A percentile compares a stretch with the other conserved stretches of the same genome.
phyloP scores from a whole-genome alignment of 2,888 invertebrate genomes.

The Erebia aethiops region DNA sequence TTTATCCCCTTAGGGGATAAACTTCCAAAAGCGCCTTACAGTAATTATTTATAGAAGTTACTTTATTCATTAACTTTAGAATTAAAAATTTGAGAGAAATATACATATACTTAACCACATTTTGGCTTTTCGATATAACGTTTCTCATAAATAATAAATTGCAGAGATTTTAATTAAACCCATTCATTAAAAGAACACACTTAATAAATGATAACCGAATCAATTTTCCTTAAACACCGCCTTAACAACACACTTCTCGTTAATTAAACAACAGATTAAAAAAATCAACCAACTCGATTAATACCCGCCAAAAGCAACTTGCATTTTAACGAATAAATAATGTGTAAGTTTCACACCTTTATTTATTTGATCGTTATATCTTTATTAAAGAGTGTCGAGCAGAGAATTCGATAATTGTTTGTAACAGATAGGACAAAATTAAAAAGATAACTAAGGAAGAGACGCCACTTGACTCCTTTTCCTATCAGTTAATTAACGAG shows the following conservation, averaged over 20 bases:
- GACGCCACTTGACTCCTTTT: not conserved
- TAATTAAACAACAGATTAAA: slow-evolving; percentile 46
- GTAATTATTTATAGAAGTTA: too few relatives aligned
- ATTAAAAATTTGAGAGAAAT: too few relatives aligned
- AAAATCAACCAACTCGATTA: slow-evolving; percentile 51
- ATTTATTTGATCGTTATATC: slow-evolving; percentile 54
- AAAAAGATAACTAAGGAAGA: not conserved
- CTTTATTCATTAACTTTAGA: too few relatives aligned
- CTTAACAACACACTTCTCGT: slow-evolving; percentile 49
- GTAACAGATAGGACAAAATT: not conserved
- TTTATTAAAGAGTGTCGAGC: slow-evolving; percentile 33
- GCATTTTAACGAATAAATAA: slow-evolving; percentile 49
- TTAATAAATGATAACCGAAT: slow-evolving; percentile 45
- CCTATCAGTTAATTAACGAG: not conserved
- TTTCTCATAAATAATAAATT: not conserved
- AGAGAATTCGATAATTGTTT: not conserved
- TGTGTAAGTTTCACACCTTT: slow-evolving; percentile 51
- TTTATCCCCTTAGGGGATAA: too few relatives aligned
- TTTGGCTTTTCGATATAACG: not conserved
- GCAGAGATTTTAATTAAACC: slow-evolving; percentile 41
- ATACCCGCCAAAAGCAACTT: slow-evolving; percentile 54
- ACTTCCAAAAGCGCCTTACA: too few relatives aligned
- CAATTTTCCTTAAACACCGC: slow-evolving; percentile 42
- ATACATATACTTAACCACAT: too few relatives aligned
- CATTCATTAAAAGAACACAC: slow-evolving; percentile 31